Conservation (phyloP, 64 coral and sea anemone genomes). For the Stichodactyla helianthus region DNA sequence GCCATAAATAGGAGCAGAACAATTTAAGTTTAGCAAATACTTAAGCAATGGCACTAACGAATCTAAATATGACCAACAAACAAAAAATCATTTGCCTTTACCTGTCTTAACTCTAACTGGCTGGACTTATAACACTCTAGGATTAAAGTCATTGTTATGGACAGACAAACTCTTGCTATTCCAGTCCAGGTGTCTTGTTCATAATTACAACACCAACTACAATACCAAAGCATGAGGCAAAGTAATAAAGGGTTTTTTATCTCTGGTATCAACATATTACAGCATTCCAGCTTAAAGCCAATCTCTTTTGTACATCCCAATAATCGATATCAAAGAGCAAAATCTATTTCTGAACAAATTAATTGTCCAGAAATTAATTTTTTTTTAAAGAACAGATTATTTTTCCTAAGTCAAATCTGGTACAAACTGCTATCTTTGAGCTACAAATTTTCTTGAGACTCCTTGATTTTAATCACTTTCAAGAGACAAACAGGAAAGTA, state of each 20-base stretch:
- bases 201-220: neutral
- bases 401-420: neutral
- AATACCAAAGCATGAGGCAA: neutral
- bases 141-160: neutral
- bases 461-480: neutral
- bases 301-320: neutral
- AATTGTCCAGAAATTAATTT: no score
- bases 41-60: no score
- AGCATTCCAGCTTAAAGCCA: neutral
- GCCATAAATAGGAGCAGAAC: no score
- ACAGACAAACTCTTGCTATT: neutral
- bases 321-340: neutral
- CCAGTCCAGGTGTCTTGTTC: neutral
- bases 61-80: no score
- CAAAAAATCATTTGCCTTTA: no score
- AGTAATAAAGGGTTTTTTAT: neutral
- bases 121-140: neutral
- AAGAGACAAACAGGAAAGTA: conserved; percentile 4
- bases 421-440: neutral
- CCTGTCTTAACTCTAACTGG: neutral
- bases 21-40: no score
- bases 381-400: neutral
- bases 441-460: neutral
- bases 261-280: neutral
- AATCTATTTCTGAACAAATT: neutral